Conservation (phyloP, 2,888 invertebrate genomes). For the Dryadula phaetusa region DNA sequence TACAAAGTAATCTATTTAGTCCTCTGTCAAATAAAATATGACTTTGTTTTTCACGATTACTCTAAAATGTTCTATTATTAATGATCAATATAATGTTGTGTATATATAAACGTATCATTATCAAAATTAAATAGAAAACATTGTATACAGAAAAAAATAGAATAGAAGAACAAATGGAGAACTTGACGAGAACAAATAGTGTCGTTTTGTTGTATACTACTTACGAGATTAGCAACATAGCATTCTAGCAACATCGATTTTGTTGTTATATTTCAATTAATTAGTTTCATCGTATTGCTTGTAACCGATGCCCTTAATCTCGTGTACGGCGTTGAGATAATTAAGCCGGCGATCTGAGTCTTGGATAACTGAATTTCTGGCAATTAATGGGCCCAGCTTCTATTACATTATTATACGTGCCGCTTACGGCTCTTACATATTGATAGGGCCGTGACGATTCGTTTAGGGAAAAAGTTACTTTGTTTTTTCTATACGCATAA, state of each 20-base stretch:
- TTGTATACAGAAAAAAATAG: background rate
- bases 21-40: no score
- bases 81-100: no score
- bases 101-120: no score
- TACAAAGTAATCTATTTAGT: no score
- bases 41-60: no score
- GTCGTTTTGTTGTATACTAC: background rate
- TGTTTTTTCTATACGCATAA: background rate
- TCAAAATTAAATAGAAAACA: background rate
- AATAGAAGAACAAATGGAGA: no score
- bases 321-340: conserved; percentile 34
- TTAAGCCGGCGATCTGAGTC: conserved; percentile 32
- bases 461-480: background rate
- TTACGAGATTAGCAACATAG: background rate
- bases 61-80: no score
- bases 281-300: conserved; percentile 1
- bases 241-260: background rate
- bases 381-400: conserved; percentile 31
- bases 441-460: background rate
- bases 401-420: conserved; percentile 11
- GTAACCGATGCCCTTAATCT: conserved; percentile 27
- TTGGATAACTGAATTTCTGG: conserved; percentile 37
- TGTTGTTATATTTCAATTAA: background rate
- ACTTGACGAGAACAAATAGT: no score
- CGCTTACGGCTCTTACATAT: conserved; percentile 9